Evolutionary conservation across 2,888 invertebrate genomes (phyloP).

Genomic region (Oeneis ivallda): DNA sequence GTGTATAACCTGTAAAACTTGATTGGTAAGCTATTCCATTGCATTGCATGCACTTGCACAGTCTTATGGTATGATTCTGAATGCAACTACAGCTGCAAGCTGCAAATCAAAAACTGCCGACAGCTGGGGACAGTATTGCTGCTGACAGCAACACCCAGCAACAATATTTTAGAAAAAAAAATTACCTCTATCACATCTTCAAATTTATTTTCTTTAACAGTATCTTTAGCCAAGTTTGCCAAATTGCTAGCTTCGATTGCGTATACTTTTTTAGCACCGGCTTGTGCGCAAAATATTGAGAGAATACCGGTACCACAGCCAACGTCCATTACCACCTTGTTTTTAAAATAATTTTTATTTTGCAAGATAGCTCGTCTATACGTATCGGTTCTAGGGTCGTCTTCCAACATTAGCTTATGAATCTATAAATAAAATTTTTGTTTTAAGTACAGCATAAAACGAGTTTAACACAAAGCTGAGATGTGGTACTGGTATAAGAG

Average conservation of each 20-base stretch:
- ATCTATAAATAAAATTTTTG: not conserved
- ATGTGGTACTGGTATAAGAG: too few relatives aligned
- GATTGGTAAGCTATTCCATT: not conserved
- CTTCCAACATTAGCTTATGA: constrained; percentile 62
- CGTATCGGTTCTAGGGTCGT: constrained; percentile 87
- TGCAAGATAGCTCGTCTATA: constrained; percentile 90
- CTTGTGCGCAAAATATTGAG: constrained; percentile 93
- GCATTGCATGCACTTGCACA: not conserved
- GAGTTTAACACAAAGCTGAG: too few relatives aligned
- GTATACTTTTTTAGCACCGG: constrained; percentile 93
- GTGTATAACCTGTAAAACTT: constrained; percentile 83
- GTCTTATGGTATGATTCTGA: not conserved
- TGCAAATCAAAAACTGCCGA: too few relatives aligned
- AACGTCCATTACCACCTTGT: constrained; percentile 92
- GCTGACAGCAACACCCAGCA: too few relatives aligned
- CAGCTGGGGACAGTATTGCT: too few relatives aligned
- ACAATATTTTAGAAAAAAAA: not conserved
- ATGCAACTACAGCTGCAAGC: too few relatives aligned
- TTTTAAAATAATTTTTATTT: constrained; percentile 84
- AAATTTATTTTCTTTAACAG: constrained; percentile 87
- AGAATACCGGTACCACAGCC: constrained; percentile 94
- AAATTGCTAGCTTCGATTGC: constrained; percentile 91
- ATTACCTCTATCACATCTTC: constrained; percentile 84
- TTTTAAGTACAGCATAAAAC: too few relatives aligned
- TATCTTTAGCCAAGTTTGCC: constrained; percentile 83